phyloP scores from a whole-genome alignment of 2,113 vertebrate genomes.

The Balaeniceps rex region DNA sequence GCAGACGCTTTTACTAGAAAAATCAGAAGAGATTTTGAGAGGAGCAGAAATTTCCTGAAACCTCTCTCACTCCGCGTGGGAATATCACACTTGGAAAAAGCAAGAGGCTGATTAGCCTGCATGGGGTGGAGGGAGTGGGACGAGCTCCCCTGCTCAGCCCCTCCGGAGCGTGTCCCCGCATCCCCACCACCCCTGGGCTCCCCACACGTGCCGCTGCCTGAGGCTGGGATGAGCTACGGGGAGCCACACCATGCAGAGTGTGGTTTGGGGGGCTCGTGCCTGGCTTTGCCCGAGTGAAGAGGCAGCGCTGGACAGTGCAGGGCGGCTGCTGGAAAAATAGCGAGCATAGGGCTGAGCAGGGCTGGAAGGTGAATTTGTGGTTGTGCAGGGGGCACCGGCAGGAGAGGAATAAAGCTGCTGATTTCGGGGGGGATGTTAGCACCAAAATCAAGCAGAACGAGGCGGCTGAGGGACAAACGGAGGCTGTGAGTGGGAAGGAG shows the following conservation, averaged over 20 bases:
- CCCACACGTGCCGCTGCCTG: accelerated
- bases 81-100: slow-evolving; percentile 18
- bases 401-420: neutral
- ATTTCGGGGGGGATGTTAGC: accelerated
- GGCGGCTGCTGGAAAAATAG: neutral
- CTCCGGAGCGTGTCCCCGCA: neutral
- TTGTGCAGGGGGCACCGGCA: neutral
- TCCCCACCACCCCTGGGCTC: neutral
- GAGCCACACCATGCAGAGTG: accelerated
- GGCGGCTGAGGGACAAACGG: neutral
- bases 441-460: neutral
- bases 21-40: slow-evolving; percentile 69
- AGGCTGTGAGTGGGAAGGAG: neutral
- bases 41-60: slow-evolving; percentile 63
- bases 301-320: neutral
- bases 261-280: accelerated
- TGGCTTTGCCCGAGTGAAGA: neutral
- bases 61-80: slow-evolving; percentile 17
- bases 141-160: neutral
- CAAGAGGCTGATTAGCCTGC: neutral
- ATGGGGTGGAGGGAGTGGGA: neutral
- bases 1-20: slow-evolving; percentile 74
- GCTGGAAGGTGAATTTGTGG: neutral
- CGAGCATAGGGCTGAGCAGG: neutral
- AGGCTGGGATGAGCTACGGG: neutral